Evolutionary conservation across 2,888 invertebrate genomes (phyloP), one percentile per base, ranked within the genome.

Genomic region (Lycia hirtaria): DNA sequence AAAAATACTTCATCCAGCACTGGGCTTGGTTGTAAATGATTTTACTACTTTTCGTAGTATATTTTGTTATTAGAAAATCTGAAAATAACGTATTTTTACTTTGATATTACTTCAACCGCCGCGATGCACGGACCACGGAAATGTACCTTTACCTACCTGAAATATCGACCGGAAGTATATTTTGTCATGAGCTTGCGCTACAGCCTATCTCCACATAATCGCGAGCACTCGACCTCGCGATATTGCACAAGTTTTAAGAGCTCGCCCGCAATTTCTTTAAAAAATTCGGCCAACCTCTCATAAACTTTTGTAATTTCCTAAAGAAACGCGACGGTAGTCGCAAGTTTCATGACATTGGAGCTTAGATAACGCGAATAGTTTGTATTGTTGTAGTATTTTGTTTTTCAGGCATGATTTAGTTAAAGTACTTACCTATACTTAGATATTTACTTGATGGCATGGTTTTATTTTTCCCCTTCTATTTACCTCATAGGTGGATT

Each of bases 171-270:
- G 19, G 28, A 40, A 40, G 15, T 24, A 22, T 24, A 5, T 2
- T 9, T n/a, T 19, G 19, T 30, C 48, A 37, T 62, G 62, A 55
- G 35, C 22, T 17, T 32, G 19, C 35, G 32, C 26, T 7, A 43
- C 4, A 43, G 26, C 26, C 51, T 47, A 53, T 40, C 59, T 64
- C 49, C 35, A 60, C 48, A 43, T 55, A 58, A 57, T 55, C 53
- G 15, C 50, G 12, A 38, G 26, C 37, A 35, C 56, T 50, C 38
- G 37, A 30, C 20, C 47, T 43, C 60, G 14, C 45, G 68, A 71
- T 75, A 78, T 78, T 76, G 66, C 68, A 57, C 48, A 76, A 78
- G 73, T 78, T 78, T 65, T 37, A 56, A 70, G 65, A 62, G 63
- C 50, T 57, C 50, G 32, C 50, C 41, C 56, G 67, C 69, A 71